phyloP scores from a whole-genome alignment of 2,797 vertebrate species.

The Squalus acanthias region DNA sequence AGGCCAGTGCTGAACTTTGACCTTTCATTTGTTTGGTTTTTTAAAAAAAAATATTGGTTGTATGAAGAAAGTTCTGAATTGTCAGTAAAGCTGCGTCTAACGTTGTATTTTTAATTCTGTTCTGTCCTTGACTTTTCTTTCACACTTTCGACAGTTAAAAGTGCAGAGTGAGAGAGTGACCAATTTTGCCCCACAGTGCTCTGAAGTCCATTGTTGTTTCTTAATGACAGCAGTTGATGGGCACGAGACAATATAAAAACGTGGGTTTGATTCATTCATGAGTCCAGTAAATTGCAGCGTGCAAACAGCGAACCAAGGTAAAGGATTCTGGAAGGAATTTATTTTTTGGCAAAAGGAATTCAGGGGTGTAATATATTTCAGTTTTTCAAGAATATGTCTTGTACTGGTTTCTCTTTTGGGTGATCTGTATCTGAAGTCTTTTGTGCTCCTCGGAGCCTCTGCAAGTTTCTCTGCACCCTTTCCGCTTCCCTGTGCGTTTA shows the following conservation, averaged over 20 bases:
- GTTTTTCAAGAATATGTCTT: background rate
- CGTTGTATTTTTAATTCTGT: slow-evolving; percentile 63
- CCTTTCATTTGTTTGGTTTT: slow-evolving; percentile 38
- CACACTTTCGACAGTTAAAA: background rate
- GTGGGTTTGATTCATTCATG: background rate
- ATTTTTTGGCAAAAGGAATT: background rate
- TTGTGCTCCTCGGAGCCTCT: background rate
- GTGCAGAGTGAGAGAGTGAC: background rate
- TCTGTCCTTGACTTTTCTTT: slow-evolving; percentile 35
- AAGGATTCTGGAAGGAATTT: background rate
- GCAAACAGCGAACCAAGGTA: background rate
- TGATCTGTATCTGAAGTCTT: background rate
- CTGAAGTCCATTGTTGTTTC: background rate
- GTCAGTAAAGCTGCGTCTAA: slow-evolving; percentile 72
- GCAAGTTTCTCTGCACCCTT: background rate
- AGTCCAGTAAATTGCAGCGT: background rate
- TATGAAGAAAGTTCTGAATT: slow-evolving; percentile 47
- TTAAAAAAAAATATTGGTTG: slow-evolving; percentile 32
- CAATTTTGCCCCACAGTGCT: background rate
- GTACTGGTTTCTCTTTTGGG: background rate
- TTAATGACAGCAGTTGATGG: background rate
- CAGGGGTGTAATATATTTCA: background rate
- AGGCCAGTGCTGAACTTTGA: slow-evolving; percentile 29
- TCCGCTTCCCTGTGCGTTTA: background rate
- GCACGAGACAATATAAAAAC: background rate